Evolutionary conservation across 2,888 invertebrate species (phyloP).

Genomic region (Tillus elongatus): DNA sequence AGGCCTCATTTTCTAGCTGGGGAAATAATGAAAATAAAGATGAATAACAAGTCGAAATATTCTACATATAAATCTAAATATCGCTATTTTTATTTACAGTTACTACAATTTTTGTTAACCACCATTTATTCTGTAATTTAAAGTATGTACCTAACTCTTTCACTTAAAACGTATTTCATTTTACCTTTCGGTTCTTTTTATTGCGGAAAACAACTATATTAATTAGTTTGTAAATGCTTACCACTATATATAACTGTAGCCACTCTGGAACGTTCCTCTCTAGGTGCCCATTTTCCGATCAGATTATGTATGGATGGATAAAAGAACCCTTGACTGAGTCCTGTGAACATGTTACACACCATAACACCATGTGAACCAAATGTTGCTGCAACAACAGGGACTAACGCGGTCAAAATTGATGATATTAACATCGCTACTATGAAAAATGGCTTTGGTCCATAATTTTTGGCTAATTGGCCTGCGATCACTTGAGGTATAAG

Average conservation of each 20-base stretch:
- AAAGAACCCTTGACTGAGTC: conserved; percentile 63
- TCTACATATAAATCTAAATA: no score
- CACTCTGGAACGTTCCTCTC: conserved; percentile 58
- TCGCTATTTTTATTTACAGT: no score
- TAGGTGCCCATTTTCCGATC: conserved; percentile 65
- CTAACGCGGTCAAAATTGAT: conserved; percentile 53
- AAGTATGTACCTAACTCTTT: no score
- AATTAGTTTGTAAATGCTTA: no score
- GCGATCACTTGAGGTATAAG: conserved; percentile 61
- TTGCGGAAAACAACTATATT: no score
- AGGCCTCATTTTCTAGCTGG: no score
- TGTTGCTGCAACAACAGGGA: conserved; percentile 55
- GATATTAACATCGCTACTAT: conserved; percentile 48
- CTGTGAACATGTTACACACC: conserved; percentile 58
- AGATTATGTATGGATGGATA: conserved; percentile 64
- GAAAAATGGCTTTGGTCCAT: conserved; percentile 65
- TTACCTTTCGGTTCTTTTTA: neutral
- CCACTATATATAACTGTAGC: conserved; percentile 57
- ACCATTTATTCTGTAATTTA: no score
- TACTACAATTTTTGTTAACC: no score
- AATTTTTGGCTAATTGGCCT: conserved; percentile 59
- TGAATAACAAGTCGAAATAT: no score
- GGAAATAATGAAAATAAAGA: no score
- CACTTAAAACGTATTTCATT: neutral
- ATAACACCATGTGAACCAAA: conserved; percentile 55